phyloP scores from a whole-genome alignment of 2,113 vertebrate species.

The Rhagologus leucostigma region DNA sequence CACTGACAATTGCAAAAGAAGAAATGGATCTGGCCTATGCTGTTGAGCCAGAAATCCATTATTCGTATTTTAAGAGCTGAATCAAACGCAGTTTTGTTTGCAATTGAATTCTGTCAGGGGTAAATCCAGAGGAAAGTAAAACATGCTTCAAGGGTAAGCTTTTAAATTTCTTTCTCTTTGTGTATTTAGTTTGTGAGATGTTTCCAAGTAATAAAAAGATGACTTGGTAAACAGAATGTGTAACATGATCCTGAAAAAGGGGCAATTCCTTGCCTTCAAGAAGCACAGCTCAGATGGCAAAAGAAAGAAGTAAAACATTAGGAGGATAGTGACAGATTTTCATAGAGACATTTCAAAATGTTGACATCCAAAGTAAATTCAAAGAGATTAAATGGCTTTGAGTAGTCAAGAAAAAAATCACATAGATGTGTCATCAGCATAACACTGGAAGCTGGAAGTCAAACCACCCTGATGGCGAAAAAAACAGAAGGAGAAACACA shows the following conservation, averaged over 20 bases:
- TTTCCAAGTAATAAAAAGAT: background rate
- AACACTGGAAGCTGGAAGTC: constrained; percentile 1
- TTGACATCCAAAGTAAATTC: constrained; percentile 34
- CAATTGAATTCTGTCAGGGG: background rate
- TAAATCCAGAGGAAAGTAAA: background rate
- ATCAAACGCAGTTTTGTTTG: background rate
- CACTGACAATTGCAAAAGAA: background rate
- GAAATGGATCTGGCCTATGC: background rate
- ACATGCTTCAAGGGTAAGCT: background rate
- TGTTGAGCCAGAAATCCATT: background rate
- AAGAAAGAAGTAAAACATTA: constrained; percentile 7
- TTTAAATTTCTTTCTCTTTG: background rate
- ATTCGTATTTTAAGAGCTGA: background rate
- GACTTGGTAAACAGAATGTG: background rate
- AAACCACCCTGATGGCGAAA: background rate
- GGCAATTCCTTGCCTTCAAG: background rate
- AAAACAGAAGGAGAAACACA: background rate
- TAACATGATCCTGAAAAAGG: background rate
- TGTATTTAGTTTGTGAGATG: background rate
- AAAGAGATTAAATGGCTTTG: constrained; percentile 38
- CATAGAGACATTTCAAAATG: constrained; percentile 23
- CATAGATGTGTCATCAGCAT: background rate
- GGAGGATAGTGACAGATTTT: constrained; percentile 15
- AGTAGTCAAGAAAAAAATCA: constrained; percentile 22
- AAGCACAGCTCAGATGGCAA: background rate